A percentile compares a stretch with the other conserved stretches of the same genome.
phyloP scores from a whole-genome alignment of 2,113 vertebrate species.

The Oenanthe oenanthe region DNA sequence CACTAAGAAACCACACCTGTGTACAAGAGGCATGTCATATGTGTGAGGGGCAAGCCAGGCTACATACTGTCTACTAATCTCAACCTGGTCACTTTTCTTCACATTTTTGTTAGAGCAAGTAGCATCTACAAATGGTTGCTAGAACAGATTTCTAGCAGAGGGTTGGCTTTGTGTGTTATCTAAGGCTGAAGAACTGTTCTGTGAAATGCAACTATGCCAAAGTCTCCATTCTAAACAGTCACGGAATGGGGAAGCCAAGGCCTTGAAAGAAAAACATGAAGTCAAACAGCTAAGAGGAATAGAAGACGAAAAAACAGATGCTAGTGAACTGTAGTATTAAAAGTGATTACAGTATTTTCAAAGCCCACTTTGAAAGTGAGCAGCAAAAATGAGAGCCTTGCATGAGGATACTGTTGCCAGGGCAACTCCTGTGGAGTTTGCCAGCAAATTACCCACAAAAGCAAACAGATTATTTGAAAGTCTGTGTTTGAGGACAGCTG shows the following conservation, averaged over 20 bases:
- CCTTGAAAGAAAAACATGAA: background rate
- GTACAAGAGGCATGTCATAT: background rate
- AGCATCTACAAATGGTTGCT: background rate
- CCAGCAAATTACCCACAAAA: background rate
- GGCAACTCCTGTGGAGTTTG: background rate
- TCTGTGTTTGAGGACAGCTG: background rate
- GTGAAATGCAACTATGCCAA: background rate
- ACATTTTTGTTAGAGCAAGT: background rate
- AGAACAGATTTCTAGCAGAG: background rate
- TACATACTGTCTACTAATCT: background rate
- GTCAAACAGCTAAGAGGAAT: background rate
- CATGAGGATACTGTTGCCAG: background rate
- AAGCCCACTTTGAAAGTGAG: background rate
- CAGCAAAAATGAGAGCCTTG: background rate
- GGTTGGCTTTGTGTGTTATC: background rate
- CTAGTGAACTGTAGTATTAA: background rate
- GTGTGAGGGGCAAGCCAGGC: background rate
- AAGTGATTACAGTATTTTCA: background rate
- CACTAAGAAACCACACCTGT: background rate
- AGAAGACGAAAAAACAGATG: background rate
- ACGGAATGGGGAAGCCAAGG: background rate
- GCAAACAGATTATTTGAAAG: background rate
- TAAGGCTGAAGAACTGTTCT: background rate
- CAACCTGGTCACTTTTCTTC: background rate
- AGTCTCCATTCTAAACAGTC: background rate